Evolutionary conservation across 2,797 vertebrate species (phyloP).

Genomic region (Hydrophis major): DNA sequence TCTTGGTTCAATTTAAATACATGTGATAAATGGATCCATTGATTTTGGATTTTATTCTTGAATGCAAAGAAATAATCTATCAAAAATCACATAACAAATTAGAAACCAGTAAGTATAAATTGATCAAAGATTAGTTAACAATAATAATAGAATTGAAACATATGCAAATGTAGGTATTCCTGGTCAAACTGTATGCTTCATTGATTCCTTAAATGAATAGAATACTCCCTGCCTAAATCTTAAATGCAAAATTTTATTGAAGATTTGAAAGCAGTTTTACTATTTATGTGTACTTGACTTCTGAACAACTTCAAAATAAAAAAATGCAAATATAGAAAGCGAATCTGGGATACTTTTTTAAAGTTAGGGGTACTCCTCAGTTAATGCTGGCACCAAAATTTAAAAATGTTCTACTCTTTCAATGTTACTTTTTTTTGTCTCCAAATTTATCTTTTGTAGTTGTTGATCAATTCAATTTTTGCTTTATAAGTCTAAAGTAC

Average conservation of each 20-base stretch:
- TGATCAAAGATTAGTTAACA: neutral
- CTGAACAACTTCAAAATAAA: neutral
- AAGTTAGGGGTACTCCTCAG: neutral
- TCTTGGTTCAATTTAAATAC: constrained; percentile 32
- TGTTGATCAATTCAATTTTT: neutral
- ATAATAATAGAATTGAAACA: neutral
- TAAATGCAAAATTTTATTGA: neutral
- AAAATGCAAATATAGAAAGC: neutral
- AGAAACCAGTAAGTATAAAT: neutral
- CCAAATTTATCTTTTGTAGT: neutral
- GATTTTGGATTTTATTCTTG: neutral
- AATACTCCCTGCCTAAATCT: neutral
- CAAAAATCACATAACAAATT: neutral
- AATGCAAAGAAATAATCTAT: neutral
- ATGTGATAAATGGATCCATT: constrained; percentile 5
- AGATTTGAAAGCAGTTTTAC: neutral
- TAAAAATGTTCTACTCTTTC: neutral
- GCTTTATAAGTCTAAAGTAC: neutral
- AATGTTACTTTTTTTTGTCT: neutral
- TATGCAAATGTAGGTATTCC: neutral
- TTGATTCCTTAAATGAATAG: neutral
- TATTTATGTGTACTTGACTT: neutral
- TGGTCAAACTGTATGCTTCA: neutral
- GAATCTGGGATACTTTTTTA: neutral
- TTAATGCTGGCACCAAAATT: neutral